Conservation (phyloP, 2,888 invertebrate species). For the Lutraria lutraria region DNA sequence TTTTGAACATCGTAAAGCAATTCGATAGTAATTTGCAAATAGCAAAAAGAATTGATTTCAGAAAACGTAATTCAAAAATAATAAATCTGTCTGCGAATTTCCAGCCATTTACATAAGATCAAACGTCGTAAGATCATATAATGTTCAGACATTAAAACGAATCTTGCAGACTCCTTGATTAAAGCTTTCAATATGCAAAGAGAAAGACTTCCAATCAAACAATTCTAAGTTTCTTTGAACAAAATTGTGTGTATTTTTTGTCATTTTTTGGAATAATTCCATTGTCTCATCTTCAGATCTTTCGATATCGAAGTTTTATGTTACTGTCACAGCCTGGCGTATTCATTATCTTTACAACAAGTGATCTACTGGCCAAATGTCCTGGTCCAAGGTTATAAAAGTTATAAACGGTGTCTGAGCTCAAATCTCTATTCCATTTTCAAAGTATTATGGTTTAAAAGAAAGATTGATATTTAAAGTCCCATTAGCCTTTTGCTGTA, state of each 20-base stretch:
- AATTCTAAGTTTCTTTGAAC: background rate
- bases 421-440: too few relatives aligned
- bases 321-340: too few relatives aligned
- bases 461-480: too few relatives aligned
- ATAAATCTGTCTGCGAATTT: background rate
- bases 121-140: background rate
- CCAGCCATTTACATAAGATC: background rate
- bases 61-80: slow-evolving; percentile 5
- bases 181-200: background rate
- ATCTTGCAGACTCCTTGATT: background rate
- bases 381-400: too few relatives aligned
- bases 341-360: too few relatives aligned
- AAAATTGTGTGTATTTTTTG: background rate
- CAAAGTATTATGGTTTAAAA: too few relatives aligned
- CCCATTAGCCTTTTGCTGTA: too few relatives aligned
- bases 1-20: background rate
- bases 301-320: too few relatives aligned
- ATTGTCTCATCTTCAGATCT: too few relatives aligned
- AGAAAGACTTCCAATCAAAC: background rate
- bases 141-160: background rate
- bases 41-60: slow-evolving; percentile 8
- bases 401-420: too few relatives aligned
- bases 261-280: too few relatives aligned
- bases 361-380: too few relatives aligned
- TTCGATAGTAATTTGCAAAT: slow-evolving; percentile 6